Base-by-base conservation (phyloP, 2,888 invertebrate genomes). In the Hemistola chrysoprasaria region DNA sequence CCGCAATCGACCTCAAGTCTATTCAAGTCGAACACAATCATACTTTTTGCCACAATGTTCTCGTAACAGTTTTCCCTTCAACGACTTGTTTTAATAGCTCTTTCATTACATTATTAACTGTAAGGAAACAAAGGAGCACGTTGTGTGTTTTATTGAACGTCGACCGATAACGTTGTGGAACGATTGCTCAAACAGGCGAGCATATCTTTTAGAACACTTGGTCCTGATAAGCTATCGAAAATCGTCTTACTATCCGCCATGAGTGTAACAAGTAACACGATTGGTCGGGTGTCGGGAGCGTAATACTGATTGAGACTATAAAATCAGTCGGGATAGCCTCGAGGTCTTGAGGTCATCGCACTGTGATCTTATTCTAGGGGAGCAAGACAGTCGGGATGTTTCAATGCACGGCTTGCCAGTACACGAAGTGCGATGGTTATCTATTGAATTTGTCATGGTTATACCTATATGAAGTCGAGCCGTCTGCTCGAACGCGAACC, bases 371-470 rank as follows among this genome's bases (percentile, higher is more conserved):
- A 68, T 72, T 64, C 62, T 60, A 62, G 68, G 72, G 67, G 74
- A 66, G 62, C 62, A 62, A 54, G 47, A 53, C 50, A 55, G 49
- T 49, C 65, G 59, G 54, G 51, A 67, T 65, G 67, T 71, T 68
- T 59, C 57, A 67, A 69, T 62, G 58, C 45, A 46, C 51, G 50
- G 39, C 35, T 47, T 21, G 47, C 50, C 42, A 45, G n/a, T 54
- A 57, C 44, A 47, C 37, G 37, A 59, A 53, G 47, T 49, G 55
- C 53, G 51, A 53, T 56, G 62, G 63, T 59, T n/a, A 31, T 51
- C 61, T 64, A 60, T 66, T 56, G 54, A 71, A 78, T 76, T 79
- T 68, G 75, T 74, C 67, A 73, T 62, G 72, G 74, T 65, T 61
- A 50, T 56, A 37, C 40, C 50, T 56, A 42, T 32, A 52, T 47